Base-by-base conservation (phyloP, 2,797 vertebrate genomes). In the Dromococcyx pavoninus region DNA sequence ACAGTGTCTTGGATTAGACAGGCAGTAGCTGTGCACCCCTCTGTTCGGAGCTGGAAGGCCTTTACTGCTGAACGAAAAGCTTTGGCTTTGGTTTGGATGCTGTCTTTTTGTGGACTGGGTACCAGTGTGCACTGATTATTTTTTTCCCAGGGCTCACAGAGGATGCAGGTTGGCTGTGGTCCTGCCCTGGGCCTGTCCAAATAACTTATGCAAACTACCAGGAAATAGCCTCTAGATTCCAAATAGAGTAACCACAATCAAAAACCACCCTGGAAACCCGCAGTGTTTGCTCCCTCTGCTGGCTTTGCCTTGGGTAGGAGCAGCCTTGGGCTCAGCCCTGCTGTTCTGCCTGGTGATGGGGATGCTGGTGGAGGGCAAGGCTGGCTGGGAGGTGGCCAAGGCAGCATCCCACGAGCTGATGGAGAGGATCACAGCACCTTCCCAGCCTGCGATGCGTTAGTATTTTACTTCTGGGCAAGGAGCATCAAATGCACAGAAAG, bases 211-310 rank as follows among this genome's bases (percentile, higher is more conserved):
- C n/a, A 80, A 74, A 66, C 23, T 28, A 24, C 43, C 72, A 19
- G 17, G 28, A 62, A 61, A 72, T n/a, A 39, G 41, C 33, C 33
- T 88, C 37, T 56, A 19, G n/a, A 23, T 78, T 64, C 17, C 33
- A 82, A 90, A 28, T 13, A 1, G 0, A 58, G 3, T 8, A n/a
- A 17, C 7, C 22, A 13, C n/a, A 21, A 4, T 27, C n/a, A 30
- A 75, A 62, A 61, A 2, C 14, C 2, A 89, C 56, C 51, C 51
- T 75, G 50, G 57, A 76, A 66, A 56, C 10, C 41, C 1, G 2
- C 72, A 12, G 51, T 25, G 43, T 70, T 70, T 96, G 90, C 95
- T 94, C 94, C 95, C 94, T 95, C 96, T 97, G 84, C 92, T 93
- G 94, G 94, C 46, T 76, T 30, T 39, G 35, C 46, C 5, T 7